Evolutionary conservation across 2,113 vertebrate genomes (phyloP).

Genomic region (Vulpes ferrilata): DNA sequence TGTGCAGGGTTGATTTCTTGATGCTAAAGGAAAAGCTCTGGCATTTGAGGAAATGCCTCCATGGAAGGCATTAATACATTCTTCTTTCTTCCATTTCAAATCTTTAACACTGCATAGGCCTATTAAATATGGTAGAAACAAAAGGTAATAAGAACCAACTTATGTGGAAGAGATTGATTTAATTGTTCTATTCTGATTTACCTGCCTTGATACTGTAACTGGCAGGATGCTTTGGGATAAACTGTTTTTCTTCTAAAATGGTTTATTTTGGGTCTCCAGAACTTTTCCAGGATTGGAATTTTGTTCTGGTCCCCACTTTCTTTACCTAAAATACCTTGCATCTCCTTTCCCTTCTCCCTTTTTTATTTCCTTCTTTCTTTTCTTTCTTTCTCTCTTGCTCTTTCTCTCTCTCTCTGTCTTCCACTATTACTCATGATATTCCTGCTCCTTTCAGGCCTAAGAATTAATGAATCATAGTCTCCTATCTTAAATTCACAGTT

Average conservation of each 20-base stretch:
- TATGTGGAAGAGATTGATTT: background rate
- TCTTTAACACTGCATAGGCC: background rate
- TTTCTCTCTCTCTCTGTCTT: background rate
- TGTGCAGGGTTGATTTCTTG: background rate
- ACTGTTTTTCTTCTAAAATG: background rate
- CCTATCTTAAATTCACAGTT: background rate
- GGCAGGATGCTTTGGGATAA: background rate
- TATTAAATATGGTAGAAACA: background rate
- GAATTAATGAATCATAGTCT: background rate
- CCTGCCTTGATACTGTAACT: background rate
- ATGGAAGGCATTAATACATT: background rate
- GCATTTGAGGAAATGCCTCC: background rate
- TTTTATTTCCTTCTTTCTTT: background rate
- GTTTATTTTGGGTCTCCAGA: background rate
- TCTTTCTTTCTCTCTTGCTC: background rate
- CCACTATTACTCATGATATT: background rate
- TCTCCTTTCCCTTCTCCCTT: no score
- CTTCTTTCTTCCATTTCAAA: background rate
- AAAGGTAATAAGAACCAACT: background rate
- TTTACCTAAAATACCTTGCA: background rate
- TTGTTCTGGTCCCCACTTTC: fast-evolving
- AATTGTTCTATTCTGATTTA: background rate
- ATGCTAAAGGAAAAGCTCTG: background rate
- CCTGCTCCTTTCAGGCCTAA: background rate
- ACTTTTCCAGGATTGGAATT: background rate